Conservation (phyloP, 1,140 invertebrate species). For the Daktulosphaira vitifoliae region DNA sequence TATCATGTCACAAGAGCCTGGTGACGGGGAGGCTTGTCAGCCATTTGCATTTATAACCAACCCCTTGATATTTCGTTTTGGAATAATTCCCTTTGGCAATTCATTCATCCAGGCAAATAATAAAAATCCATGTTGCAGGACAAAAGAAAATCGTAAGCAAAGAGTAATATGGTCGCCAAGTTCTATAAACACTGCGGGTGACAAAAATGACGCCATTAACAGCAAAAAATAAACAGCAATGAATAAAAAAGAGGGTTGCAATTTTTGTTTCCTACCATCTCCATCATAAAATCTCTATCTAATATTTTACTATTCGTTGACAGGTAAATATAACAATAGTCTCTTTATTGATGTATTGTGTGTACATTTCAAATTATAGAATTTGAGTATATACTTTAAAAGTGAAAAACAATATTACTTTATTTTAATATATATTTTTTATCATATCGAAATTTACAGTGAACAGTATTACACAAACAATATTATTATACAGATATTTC, state of each 20-base stretch:
- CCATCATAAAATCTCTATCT: background rate
- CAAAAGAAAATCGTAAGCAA: slow-evolving; percentile 20
- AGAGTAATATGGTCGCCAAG: slow-evolving; percentile 28
- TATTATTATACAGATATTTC: too few species aligned
- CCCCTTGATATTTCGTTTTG: slow-evolving; percentile 26
- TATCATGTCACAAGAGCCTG: too few species aligned
- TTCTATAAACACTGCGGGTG: slow-evolving; percentile 18
- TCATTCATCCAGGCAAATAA: slow-evolving; percentile 22
- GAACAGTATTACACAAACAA: too few species aligned
- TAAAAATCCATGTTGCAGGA: slow-evolving; percentile 7
- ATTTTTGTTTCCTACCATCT: slow-evolving; percentile 8
- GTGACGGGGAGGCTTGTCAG: slow-evolving; percentile 13
- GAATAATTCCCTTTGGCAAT: slow-evolving; percentile 30
- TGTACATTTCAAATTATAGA: too few species aligned
- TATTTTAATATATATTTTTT: too few species aligned
- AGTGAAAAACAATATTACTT: too few species aligned
- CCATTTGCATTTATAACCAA: slow-evolving; percentile 31
- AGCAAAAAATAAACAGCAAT: slow-evolving; percentile 15
- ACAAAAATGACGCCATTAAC: slow-evolving; percentile 27
- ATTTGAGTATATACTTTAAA: too few species aligned
- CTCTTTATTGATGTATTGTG: background rate
- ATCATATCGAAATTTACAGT: too few species aligned
- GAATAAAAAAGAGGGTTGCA: slow-evolving; percentile 24
- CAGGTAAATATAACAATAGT: slow-evolving; percentile 17
- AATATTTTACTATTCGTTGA: slow-evolving; percentile 11